Evolutionary conservation across 2,888 invertebrate species (phyloP), one percentile per base, ranked within the genome.

Genomic region (Carpatolechia fugitivella): DNA sequence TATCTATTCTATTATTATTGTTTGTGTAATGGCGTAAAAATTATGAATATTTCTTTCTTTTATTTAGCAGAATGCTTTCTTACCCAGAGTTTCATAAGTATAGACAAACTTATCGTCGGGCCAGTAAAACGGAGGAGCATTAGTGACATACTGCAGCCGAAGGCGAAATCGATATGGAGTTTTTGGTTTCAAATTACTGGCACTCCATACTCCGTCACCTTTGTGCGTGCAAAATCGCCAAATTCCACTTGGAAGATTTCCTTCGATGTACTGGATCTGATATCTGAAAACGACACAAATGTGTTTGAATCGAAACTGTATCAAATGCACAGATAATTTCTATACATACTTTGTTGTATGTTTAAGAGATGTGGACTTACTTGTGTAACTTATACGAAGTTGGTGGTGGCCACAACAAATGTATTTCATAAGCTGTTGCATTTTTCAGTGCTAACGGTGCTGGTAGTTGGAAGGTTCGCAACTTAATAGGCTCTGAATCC

Each of bases 101-200:
- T 93, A 97, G 10, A 91, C 91, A 73, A 95, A 96, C 47, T 92
- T 86, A 11, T 92, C 91, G 64, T 94, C 94, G 4, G 96, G 95
- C 96, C 96, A 97, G 56, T 92, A 76, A 69, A 93, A 96, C 0
- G 91, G 83, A 10, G 91, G 85, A 0, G 90, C 82, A 61, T 91
- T 81, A 47, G 86, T 80, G n/a, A 92, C 90, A 75, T 96, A 98
- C 56, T 85, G 90, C 65, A 93, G 69, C 53, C 85, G 84, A 11
- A 97, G 80, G 40, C 94, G 91, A 79, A 97, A 96, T 60, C 93
- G 93, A 74, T 98, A 98, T 56, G 92, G 91, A 0, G 95, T 94
- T 69, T 94, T 94, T 0, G 98, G 96, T 55, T 91, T 90, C 47
- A 98, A 82, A 14, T 91, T 74, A 10, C 61, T 69, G 0, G 90